phyloP scores from a whole-genome alignment of 2,888 invertebrate genomes.

The Hypena proboscidalis region DNA sequence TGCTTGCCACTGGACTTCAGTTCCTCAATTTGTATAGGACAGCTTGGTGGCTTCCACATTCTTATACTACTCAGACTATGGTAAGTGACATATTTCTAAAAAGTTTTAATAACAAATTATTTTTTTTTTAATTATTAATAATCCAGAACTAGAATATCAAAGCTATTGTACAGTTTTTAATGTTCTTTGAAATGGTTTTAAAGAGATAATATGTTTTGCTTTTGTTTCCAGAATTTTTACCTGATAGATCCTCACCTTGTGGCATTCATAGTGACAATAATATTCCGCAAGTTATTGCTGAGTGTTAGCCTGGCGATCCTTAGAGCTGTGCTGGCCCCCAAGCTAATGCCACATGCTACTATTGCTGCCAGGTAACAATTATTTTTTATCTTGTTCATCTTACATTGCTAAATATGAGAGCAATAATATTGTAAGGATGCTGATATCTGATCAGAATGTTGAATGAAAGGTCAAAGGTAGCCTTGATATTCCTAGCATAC shows the following conservation, averaged over 20 bases:
- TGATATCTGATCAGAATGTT: too few relatives aligned
- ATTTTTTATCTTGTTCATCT: slow-evolving; percentile 1
- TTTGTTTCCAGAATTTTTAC: slow-evolving; percentile 94
- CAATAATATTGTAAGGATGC: too few relatives aligned
- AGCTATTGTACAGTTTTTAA: too few relatives aligned
- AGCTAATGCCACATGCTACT: slow-evolving; percentile 67
- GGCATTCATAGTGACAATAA: slow-evolving; percentile 92
- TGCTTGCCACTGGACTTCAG: slow-evolving; percentile 93
- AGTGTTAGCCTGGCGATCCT: slow-evolving; percentile 82
- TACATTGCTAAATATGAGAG: too few relatives aligned
- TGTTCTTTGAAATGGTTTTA: too few relatives aligned
- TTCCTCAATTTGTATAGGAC: slow-evolving; percentile 97
- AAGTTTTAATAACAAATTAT: not conserved
- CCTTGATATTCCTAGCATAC: too few relatives aligned
- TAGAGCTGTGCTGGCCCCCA: slow-evolving; percentile 76
- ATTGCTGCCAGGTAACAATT: slow-evolving; percentile 61
- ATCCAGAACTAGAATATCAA: too few relatives aligned
- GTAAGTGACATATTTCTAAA: slow-evolving; percentile 80
- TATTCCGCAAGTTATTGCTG: slow-evolving; percentile 92
- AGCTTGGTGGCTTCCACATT: slow-evolving; percentile 98
- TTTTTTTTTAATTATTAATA: slow-evolving; percentile 2
- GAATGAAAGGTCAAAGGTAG: too few relatives aligned
- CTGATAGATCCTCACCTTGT: slow-evolving; percentile 96
- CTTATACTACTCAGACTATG: slow-evolving; percentile 94
- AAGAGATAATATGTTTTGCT: too few relatives aligned